Base-by-base conservation (phyloP, 2,113 vertebrate genomes). In the Chelonoidis abingdonii region DNA sequence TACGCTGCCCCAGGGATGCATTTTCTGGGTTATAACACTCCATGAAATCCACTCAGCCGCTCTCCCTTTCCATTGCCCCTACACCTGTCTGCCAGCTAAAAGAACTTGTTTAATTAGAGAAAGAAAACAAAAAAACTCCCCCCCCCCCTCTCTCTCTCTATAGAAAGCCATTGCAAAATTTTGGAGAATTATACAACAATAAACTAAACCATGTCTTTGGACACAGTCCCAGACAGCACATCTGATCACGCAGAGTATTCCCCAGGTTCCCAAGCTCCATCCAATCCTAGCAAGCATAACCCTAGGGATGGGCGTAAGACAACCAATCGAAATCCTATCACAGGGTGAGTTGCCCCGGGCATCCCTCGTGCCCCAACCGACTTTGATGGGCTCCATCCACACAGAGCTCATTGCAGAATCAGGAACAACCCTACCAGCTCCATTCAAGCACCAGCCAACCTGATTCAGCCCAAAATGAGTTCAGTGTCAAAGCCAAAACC, bases 111-210 rank as follows among this genome's bases (percentile, higher is more conserved):
- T n/a, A 21, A 80, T n/a, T 6, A 47, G 27, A 54, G 56, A 21
- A 84, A 47, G 49, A 14, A 31, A 84, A 49, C 88, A 84, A 47
- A 47, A 41, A 49, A 49, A 10, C 47, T 49, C 44, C 8, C 14
- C 2, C 27, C 50, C 9, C 9, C 5, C 19, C 35, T 27, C 27
- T 3, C n/a, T 7, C 35, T 17, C 44, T 52, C 19, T 52, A 41
- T 52, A 84, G 22, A 53, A 8, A 81, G 24, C 11, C 35, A 14
- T 54, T 75, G 92, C 88, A 91, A 95, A 86, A 88, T 80, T 92
- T 83, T 72, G 12, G 11, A 87, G 87, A 94, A 94, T 96, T 95
- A 96, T 84, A 96, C 95, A 97, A 95, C 6, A 92, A 81, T 35
- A 56, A 82, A 38, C 91, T 50, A 78, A 50, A 2, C 49, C 87